A percentile compares a stretch with the other conserved stretches of the same genome.
phyloP scores from a whole-genome alignment of 2,797 vertebrate genomes.

The Avahi laniger region DNA sequence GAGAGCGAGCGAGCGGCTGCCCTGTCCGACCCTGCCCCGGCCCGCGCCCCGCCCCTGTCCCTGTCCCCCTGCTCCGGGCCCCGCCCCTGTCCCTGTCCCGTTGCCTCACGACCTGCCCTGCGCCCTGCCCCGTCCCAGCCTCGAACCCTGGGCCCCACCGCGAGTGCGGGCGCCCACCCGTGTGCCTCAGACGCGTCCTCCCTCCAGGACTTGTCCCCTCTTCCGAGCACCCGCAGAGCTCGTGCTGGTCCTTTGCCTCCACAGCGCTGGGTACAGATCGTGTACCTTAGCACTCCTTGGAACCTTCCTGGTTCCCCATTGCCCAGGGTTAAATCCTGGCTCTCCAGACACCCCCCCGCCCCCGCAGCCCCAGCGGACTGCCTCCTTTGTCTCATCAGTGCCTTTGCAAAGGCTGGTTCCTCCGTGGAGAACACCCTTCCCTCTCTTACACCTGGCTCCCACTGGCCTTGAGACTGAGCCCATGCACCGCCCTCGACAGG shows the following conservation, averaged over 20 bases:
- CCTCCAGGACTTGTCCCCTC: background rate
- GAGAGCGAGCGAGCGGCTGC: background rate
- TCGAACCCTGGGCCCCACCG: too few species aligned
- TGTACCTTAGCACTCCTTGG: background rate
- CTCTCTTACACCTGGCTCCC: background rate
- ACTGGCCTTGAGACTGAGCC: background rate
- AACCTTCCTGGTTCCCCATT: background rate
- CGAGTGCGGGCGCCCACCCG: background rate
- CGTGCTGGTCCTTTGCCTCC: background rate
- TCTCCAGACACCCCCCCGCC: background rate
- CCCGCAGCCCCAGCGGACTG: background rate
- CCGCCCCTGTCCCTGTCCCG: too few species aligned
- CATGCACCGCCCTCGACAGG: background rate
- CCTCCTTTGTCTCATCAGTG: background rate
- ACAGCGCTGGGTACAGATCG: background rate
- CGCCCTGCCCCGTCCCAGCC: too few species aligned
- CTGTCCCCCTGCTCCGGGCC: background rate
- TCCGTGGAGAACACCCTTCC: background rate
- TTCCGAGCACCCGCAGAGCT: background rate
- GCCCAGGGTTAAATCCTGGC: background rate
- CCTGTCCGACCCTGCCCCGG: background rate
- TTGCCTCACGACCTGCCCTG: too few species aligned
- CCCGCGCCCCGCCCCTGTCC: background rate
- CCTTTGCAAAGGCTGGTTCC: background rate
- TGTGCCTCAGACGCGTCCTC: too few species aligned